A percentile compares a stretch with the other conserved stretches of the same genome.
Conservation (phyloP, 1,140 invertebrate genomes). For the Zaprionus nigranus region DNA sequence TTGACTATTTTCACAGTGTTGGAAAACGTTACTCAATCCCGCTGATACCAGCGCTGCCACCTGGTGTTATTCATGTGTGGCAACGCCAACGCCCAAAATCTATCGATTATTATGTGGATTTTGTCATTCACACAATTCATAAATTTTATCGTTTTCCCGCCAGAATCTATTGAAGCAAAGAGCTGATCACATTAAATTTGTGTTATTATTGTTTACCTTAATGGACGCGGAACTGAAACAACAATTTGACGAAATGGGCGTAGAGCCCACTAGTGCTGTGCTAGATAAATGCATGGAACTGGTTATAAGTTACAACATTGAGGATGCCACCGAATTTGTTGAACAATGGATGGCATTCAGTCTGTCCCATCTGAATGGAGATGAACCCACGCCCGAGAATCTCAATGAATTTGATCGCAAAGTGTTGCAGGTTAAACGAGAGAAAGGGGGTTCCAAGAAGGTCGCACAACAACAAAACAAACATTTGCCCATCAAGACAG, state of each 20-base stretch:
- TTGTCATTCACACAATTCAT: conserved; percentile 8
- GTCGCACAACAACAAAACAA: conserved; percentile 20
- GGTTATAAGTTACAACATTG: conserved; percentile 86
- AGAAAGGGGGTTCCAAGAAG: conserved; percentile 58
- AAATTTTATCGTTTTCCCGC: conserved; percentile 44
- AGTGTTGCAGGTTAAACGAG: conserved; percentile 86
- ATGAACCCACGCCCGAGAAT: conserved; percentile 86
- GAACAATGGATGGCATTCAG: conserved; percentile 89
- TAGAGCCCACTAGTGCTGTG: conserved; percentile 64
- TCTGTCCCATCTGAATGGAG: conserved; percentile 86
- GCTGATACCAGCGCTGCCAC: background rate
- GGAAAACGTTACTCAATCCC: background rate
- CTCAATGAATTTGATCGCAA: conserved; percentile 87
- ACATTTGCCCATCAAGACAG: conserved; percentile 4
- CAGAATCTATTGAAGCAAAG: conserved; percentile 44
- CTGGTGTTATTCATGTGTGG: background rate
- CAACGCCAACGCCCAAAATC: background rate
- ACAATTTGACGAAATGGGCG: conserved; percentile 81
- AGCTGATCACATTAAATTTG: conserved; percentile 3
- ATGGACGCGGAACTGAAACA: conserved; percentile 76
- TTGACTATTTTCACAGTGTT: conserved; percentile 37
- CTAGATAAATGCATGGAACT: conserved; percentile 85
- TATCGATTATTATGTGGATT: background rate
- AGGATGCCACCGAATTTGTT: conserved; percentile 87
- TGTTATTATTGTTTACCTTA: conserved; percentile 29